Base-by-base conservation (phyloP, 2,888 invertebrate genomes). In the Andrena camellia region DNA sequence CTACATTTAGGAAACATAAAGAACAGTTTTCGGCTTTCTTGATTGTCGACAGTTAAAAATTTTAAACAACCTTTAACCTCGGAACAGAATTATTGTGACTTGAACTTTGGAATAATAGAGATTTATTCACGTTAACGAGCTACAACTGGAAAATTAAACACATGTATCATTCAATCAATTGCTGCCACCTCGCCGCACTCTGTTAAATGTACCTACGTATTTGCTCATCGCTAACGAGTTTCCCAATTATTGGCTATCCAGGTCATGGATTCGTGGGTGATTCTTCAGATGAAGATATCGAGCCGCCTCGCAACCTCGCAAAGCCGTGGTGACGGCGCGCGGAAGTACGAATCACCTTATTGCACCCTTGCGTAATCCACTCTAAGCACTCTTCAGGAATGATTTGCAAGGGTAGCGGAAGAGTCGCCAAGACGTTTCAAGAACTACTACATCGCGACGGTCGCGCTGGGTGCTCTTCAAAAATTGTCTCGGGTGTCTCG, bases 401-500 rank as follows among this genome's bases (percentile, higher is more conserved):
- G 66, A 35, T 66, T 66, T 66, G 66, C 42, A 42, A 42, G 48
- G 48, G 59, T 33, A 67, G 17, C 48, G 59, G 10, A 50, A 17
- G 26, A 7, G 20, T 52, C 17, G 63, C 20, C 35, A 23, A 68
- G 66, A 70, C 59, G 33, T 70, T 26, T n/a, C 54, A 23, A 80
- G 81, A 42, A 62, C 73, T 60, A 60, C 57, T 20, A 54, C 52
- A 52, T 42, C 31, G 48, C 48, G 59, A 17, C 31, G 60, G 33
- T 23, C 52, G 48, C 48, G 66, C n/a, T 69, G 54, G 62, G 52
- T 62, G 76, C 64, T 48, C 48, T 59, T 78, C 71, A 72, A 67
- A 77, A 79, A 78, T 70, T 64, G 76, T 86, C 83, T 69, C 75
- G 60, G 35, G 33, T 76, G 76, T 81, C 83, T 52, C 66, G 60